A percentile compares a stretch with the other conserved stretches of the same genome.
Conservation (phyloP, 2,888 invertebrate species). For the Drosophila picticornis region DNA sequence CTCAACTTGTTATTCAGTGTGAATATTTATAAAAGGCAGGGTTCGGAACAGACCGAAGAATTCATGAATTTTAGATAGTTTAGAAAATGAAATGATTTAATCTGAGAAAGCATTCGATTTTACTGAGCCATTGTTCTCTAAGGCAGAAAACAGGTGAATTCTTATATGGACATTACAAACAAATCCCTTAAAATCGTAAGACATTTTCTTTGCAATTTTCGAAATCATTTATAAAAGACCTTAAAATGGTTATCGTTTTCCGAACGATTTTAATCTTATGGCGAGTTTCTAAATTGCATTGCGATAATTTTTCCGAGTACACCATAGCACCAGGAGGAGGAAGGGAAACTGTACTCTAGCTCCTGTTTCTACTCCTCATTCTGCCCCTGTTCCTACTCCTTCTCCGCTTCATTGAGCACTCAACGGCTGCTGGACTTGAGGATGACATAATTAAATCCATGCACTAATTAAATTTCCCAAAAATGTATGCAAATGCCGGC, state of each 20-base stretch:
- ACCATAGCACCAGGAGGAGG: not conserved
- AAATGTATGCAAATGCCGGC: constrained; percentile 69
- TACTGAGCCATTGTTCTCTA: no score
- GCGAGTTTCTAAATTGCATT: not conserved
- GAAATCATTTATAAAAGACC: not conserved
- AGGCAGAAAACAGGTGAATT: no score
- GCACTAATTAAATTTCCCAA: constrained; percentile 82
- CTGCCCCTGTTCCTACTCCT: not conserved
- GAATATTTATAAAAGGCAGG: not conserved
- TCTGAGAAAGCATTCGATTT: not conserved
- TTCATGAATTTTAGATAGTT: not conserved
- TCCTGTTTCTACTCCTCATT: not conserved
- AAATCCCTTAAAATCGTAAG: not conserved
- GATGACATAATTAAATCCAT: constrained; percentile 84
- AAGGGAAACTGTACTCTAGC: not conserved
- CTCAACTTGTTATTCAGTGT: not conserved
- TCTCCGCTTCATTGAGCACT: constrained; percentile 14
- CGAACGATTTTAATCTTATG: not conserved
- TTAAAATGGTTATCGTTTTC: not conserved
- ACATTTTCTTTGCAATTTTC: not conserved
- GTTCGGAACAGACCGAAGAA: not conserved
- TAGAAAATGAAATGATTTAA: not conserved
- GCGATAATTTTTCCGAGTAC: not conserved
- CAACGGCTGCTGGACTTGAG: constrained; percentile 21
- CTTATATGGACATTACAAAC: no score